Evolutionary conservation across 1,140 invertebrate genomes (phyloP).

Genomic region (Callitettix versicolor): DNA sequence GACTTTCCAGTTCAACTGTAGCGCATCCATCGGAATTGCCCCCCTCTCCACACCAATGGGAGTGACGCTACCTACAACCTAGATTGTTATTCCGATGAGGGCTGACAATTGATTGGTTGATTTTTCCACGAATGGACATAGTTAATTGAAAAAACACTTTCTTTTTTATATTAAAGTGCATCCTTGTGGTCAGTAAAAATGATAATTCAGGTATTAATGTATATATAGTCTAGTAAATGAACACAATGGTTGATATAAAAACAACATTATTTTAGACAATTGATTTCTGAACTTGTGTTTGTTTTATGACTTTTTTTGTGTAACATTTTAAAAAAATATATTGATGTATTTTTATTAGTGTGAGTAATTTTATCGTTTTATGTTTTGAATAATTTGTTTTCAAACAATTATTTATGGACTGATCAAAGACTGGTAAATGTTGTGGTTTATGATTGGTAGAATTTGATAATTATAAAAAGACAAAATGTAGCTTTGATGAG

Average conservation of each 20-base stretch:
- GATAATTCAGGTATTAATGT: neutral
- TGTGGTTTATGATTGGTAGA: too few relatives aligned
- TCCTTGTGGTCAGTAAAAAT: neutral
- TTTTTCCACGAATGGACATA: neutral
- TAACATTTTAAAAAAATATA: slow-evolving; percentile 1
- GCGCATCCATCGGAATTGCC: slow-evolving; percentile 94
- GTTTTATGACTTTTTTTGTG: neutral
- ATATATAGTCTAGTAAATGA: slow-evolving; percentile 2
- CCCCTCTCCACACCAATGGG: slow-evolving; percentile 94
- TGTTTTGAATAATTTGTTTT: neutral
- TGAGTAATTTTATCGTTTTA: neutral
- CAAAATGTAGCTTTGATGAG: too few relatives aligned
- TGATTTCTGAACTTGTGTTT: too few relatives aligned
- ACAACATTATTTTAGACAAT: neutral
- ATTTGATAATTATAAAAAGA: too few relatives aligned
- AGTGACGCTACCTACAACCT: slow-evolving; percentile 43
- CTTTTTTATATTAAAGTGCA: neutral
- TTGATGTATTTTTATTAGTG: neutral
- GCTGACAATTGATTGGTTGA: slow-evolving; percentile 15
- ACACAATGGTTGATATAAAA: neutral
- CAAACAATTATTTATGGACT: neutral
- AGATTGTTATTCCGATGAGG: slow-evolving; percentile 20
- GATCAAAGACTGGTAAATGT: too few relatives aligned
- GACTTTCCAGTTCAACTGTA: slow-evolving; percentile 77
- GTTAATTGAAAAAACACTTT: neutral